Evolutionary conservation across 2,113 vertebrate species (phyloP).

Genomic region (Nanorana parkeri): DNA sequence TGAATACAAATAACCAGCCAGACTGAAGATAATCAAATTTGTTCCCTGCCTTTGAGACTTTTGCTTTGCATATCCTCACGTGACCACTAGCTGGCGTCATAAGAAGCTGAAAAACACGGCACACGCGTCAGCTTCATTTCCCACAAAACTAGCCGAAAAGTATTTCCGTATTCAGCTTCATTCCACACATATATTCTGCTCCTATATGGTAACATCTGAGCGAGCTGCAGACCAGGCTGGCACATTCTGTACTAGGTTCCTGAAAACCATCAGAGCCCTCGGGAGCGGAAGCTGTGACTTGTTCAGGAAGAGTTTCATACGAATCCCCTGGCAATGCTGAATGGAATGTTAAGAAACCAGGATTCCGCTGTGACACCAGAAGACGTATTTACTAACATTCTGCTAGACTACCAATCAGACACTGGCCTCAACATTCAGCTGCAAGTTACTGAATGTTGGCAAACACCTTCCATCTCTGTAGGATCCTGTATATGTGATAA

Average conservation of each 20-base stretch:
- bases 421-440: not conserved
- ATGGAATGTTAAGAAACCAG: not conserved
- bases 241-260: conserved; percentile 13
- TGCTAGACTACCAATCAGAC: not conserved
- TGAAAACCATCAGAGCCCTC: not conserved
- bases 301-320: conserved; percentile 12
- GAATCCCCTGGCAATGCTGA: not conserved
- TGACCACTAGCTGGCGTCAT: conserved; percentile 9
- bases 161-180: not conserved
- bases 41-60: no score
- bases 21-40: no score
- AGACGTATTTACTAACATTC: not conserved
- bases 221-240: not conserved
- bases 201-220: conserved; percentile 30
- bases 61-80: not conserved
- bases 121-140: not conserved
- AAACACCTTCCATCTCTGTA: no score
- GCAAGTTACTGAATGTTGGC: not conserved
- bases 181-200: conserved; percentile 17
- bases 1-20: no score
- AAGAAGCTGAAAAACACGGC: not conserved
- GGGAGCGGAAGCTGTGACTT: conserved; percentile 28
- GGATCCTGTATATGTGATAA: no score
- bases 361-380: conserved; percentile 8
- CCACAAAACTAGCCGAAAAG: not conserved